Evolutionary conservation across 2,888 invertebrate species (phyloP).

Genomic region (Cacoxenus indagator): DNA sequence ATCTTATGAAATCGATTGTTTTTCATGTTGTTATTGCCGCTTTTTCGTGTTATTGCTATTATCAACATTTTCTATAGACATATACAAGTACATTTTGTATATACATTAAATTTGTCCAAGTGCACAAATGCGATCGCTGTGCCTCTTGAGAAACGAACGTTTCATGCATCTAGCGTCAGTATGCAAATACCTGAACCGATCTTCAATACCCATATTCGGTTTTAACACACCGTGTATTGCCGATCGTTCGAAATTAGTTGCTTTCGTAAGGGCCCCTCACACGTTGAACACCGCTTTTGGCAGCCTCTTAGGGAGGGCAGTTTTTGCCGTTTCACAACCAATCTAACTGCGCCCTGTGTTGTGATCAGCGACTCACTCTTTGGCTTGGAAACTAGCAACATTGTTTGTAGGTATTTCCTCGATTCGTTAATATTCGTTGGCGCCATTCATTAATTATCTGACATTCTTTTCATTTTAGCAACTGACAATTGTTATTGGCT

Average conservation of each 20-base stretch:
- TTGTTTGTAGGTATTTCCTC: constrained; percentile 51
- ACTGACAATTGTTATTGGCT: constrained; percentile 44
- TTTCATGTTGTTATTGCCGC: not conserved
- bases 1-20: not conserved
- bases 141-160: constrained; percentile 57
- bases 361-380: not conserved
- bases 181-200: constrained; percentile 58
- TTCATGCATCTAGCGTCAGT: constrained; percentile 53
- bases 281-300: not conserved
- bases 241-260: not conserved
- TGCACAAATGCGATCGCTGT: not conserved
- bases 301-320: not conserved
- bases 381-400: not conserved
- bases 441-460: constrained; percentile 55
- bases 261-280: not conserved
- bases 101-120: not conserved
- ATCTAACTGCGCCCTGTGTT: constrained; percentile 24
- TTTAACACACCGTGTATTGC: not conserved
- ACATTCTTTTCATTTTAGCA: constrained; percentile 5
- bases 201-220: constrained; percentile 27
- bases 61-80: not conserved
- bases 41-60: not conserved
- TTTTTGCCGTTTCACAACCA: constrained; percentile 32
- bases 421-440: constrained; percentile 53
- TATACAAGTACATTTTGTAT: not conserved